These are phyloP conservation scores for Peucedramus taeniatus DNA, from an alignment of 2,113 vertebrate species.

Conservation along the genomic window DNA sequence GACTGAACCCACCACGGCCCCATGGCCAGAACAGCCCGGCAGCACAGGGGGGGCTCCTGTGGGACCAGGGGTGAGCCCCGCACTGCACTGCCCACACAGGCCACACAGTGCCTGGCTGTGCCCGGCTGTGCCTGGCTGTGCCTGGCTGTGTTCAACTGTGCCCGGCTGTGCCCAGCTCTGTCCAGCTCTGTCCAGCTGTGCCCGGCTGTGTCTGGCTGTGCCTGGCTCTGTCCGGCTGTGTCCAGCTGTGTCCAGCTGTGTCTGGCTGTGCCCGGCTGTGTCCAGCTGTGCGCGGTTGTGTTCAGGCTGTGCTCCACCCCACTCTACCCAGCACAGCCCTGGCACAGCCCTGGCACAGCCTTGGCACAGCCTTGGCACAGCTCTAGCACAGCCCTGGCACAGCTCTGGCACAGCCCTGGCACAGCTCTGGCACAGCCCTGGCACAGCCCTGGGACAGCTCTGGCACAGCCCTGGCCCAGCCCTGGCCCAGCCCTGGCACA, in stretches of 20 bases:
- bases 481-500: fast-evolving
- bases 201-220: fast-evolving
- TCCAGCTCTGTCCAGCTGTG: neutral
- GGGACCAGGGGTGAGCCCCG: fast-evolving
- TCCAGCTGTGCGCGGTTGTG: fast-evolving
- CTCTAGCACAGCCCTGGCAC: too few relatives aligned
- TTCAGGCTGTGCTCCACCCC: too few relatives aligned
- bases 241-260: fast-evolving
- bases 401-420: too few relatives aligned
- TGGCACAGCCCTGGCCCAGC: too few relatives aligned
- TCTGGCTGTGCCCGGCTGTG: neutral
- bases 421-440: too few relatives aligned
- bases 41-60: fast-evolving
- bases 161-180: neutral
- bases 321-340: neutral
- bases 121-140: neutral
- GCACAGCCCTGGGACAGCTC: too few relatives aligned
- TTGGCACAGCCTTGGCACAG: too few relatives aligned
- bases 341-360: too few relatives aligned
- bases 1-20: fast-evolving
- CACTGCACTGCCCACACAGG: fast-evolving
- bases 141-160: neutral
- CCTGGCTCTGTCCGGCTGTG: fast-evolving
- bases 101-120: neutral
- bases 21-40: fast-evolving